Percentiles rank a stretch among this genome's conserved stretches.
Conservation (phyloP, 2,113 vertebrate genomes). For the Myodes glareolus region DNA sequence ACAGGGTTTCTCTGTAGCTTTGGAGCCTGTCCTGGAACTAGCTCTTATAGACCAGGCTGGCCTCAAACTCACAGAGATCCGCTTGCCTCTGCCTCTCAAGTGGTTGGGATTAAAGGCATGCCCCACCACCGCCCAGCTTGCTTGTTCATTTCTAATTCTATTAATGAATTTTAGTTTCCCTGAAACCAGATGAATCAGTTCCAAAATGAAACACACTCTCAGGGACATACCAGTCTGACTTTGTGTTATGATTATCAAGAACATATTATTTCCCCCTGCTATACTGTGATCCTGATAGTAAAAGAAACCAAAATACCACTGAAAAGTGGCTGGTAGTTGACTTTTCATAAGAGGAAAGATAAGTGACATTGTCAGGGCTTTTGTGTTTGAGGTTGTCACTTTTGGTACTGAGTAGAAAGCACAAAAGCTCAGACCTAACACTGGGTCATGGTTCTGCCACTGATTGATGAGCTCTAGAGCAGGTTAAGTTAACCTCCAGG, state of each 20-base stretch:
- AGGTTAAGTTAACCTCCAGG: constrained; percentile 60
- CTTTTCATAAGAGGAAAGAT: constrained; percentile 47
- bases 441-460: constrained; percentile 53
- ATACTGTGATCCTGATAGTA: constrained; percentile 54
- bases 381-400: constrained; percentile 44
- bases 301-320: constrained; percentile 57
- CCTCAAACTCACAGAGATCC: too few relatives aligned
- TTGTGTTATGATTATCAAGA: constrained; percentile 63
- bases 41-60: too few relatives aligned
- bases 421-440: constrained; percentile 16
- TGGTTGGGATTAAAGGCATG: too few relatives aligned
- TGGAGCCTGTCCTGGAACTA: too few relatives aligned
- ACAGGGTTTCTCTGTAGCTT: too few relatives aligned
- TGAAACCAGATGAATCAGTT: constrained; percentile 68
- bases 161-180: constrained; percentile 66
- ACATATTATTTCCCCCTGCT: constrained; percentile 35
- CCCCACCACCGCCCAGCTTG: too few relatives aligned
- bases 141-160: constrained; percentile 59
- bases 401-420: constrained; percentile 40
- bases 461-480: constrained; percentile 30
- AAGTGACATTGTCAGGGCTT: constrained; percentile 26
- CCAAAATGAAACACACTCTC: constrained; percentile 74
- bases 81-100: too few relatives aligned
- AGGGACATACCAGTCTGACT: constrained; percentile 64
- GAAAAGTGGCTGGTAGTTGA: constrained; percentile 34